Percentiles rank a stretch among this genome's conserved stretches.
phyloP scores from a whole-genome alignment of 2,797 vertebrate species.

The Apodemus agrarius region DNA sequence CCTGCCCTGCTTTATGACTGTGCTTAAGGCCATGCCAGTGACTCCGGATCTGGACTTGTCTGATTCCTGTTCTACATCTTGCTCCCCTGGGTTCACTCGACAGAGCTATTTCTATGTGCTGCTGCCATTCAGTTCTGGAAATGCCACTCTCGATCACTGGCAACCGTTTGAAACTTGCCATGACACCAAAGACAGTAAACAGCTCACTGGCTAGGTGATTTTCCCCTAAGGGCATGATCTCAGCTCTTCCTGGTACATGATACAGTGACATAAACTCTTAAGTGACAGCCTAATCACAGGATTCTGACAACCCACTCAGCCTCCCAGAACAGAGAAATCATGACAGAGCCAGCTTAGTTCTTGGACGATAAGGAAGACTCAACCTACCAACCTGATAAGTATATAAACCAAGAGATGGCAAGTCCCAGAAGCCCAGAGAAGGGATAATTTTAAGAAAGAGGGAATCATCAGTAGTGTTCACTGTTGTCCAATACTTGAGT shows the following conservation, averaged over 20 bases:
- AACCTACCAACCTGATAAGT: not conserved
- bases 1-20: not conserved
- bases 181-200: slow-evolving; percentile 12
- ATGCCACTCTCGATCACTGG: slow-evolving; percentile 9
- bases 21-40: not conserved
- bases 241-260: slow-evolving; percentile 6
- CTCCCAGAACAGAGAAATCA: slow-evolving; percentile 1
- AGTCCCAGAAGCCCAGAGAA: not conserved
- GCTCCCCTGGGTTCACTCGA: not conserved
- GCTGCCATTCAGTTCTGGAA: not conserved
- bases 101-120: not conserved
- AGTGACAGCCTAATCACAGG: slow-evolving; percentile 46
- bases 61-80: not conserved
- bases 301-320: slow-evolving; percentile 22
- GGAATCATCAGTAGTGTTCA: not conserved
- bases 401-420: not conserved
- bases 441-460: not conserved
- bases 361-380: not conserved
- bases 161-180: not conserved
- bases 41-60: not conserved
- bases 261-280: slow-evolving; percentile 39
- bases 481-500: not conserved
- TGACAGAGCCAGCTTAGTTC: not conserved
- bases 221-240: slow-evolving; percentile 1
- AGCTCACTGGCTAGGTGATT: not conserved